Base-by-base conservation (phyloP, 2,113 vertebrate species). In the Stercorarius parasiticus region DNA sequence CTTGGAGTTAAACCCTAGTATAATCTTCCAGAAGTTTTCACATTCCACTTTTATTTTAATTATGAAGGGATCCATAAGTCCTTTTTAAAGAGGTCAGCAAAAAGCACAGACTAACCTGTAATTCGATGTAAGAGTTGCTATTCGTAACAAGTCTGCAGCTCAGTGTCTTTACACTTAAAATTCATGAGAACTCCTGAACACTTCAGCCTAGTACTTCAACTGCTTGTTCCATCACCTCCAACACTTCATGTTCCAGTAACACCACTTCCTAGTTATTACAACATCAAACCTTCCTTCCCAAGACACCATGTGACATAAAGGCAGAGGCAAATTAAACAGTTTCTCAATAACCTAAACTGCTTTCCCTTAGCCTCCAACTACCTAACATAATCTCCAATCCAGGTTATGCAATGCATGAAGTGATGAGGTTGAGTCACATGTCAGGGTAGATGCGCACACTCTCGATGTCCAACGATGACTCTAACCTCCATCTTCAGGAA, bases 1-100 rank as follows among this genome's bases (percentile, higher is more conserved):
- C 56, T 89, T 71, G 69, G 29, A 89, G n/a, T 71, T 65, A 79
- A 71, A 15, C 9, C 30, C 56, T 36, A 47, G 9, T 20, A 47
- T n/a, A 59, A 93, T 47, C 47, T 96, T 85, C 45, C 71, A 86
- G 50, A 77, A 55, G 32, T 83, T 94, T 94, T 67, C 61, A 87
- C 0, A 4, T 61, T 73, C 40, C 71, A 43, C 53, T 88, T 94
- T 29, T 79, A 36, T 43, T 80, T 92, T 88, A 77, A 92, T 86
- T 61, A 84, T 12, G 16, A 95, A 84, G 32, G 23, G 4, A 73
- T 56, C 27, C 45, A 19, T 64, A 82, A 93, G 4, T 43, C 32
- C 20, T 81, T 73, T 78, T 27, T 65, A 61, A 72, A 84, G 40
- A 86, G 27, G 55, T 52, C 79, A 83, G 49, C 40, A 80, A 90